phyloP scores from a whole-genome alignment of 2,888 invertebrate genomes.

The Eutolmus rufibarbis region DNA sequence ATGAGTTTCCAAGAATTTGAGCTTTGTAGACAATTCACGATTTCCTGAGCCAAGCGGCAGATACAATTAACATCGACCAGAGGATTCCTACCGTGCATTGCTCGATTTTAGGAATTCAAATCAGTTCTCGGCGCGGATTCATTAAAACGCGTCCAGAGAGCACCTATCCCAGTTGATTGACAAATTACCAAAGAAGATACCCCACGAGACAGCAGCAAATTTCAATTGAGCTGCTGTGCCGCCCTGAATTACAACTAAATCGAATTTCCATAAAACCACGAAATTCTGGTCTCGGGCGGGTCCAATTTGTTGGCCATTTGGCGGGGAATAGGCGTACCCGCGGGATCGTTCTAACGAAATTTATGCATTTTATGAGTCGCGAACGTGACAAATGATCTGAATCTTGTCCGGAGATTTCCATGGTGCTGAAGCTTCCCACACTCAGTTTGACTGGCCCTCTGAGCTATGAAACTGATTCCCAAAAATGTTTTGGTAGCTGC shows the following conservation, averaged over 20 bases:
- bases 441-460: neutral
- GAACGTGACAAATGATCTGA: slow-evolving; percentile 35
- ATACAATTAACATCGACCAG: neutral
- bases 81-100: neutral
- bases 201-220: neutral
- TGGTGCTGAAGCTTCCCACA: slow-evolving; percentile 16
- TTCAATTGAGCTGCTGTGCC: slow-evolving; percentile 17
- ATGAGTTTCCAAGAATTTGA: neutral
- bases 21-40: slow-evolving; percentile 23
- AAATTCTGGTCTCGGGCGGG: slow-evolving; percentile 18
- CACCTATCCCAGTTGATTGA: neutral
- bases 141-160: slow-evolving; percentile 8
- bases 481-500: neutral
- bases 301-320: slow-evolving; percentile 13
- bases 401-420: neutral
- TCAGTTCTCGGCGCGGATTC: neutral
- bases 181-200: neutral
- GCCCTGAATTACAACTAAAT: slow-evolving; percentile 34
- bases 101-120: slow-evolving; percentile 22
- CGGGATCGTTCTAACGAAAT: slow-evolving; percentile 10
- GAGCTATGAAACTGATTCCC: neutral
- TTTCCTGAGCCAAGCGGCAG: neutral
- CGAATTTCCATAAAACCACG: slow-evolving; percentile 38
- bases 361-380: slow-evolving; percentile 28
- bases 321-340: neutral